Conservation (phyloP, 1,140 invertebrate genomes). For the Charaxes varanes region DNA sequence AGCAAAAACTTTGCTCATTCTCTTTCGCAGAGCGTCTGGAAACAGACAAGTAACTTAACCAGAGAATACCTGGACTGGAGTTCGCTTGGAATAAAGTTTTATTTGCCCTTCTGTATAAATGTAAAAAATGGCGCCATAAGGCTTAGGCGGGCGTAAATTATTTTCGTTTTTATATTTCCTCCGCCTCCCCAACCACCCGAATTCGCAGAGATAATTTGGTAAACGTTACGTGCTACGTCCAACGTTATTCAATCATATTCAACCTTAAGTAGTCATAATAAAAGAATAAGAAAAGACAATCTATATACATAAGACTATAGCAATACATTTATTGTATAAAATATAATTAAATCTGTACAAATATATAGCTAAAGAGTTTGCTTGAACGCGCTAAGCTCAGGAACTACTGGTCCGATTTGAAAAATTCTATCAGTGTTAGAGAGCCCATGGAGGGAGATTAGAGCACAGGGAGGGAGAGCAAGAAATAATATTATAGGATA, state of each 20-base stretch:
- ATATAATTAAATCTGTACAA: too few species aligned
- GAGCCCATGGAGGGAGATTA: too few species aligned
- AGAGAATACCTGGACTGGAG: slow-evolving; percentile 6
- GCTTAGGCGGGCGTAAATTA: slow-evolving; percentile 54
- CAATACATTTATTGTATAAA: too few species aligned
- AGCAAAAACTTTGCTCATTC: slow-evolving; percentile 15
- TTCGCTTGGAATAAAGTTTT: slow-evolving; percentile 46
- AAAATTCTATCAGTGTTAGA: too few species aligned
- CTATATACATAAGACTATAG: too few species aligned
- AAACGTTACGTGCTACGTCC: slow-evolving; percentile 46
- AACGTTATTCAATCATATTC: slow-evolving; percentile 33
- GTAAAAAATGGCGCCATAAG: slow-evolving; percentile 34
- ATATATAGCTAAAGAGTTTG: too few species aligned
- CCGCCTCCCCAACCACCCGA: slow-evolving; percentile 33
- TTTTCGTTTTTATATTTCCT: slow-evolving; percentile 59
- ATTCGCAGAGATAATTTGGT: slow-evolving; percentile 55
- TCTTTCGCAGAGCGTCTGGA: slow-evolving; percentile 9
- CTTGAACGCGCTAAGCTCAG: too few species aligned
- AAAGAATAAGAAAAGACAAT: too few species aligned
- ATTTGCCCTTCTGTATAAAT: slow-evolving; percentile 38
- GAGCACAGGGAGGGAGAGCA: too few species aligned
- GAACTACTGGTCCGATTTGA: too few species aligned
- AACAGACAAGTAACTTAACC: slow-evolving; percentile 18
- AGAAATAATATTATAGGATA: too few species aligned
- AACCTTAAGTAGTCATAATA: slow-evolving; percentile 27